These are phyloP conservation scores for Brachionus rubens DNA, from an alignment of 1,140 invertebrate species.

Conservation along the genomic window DNA sequence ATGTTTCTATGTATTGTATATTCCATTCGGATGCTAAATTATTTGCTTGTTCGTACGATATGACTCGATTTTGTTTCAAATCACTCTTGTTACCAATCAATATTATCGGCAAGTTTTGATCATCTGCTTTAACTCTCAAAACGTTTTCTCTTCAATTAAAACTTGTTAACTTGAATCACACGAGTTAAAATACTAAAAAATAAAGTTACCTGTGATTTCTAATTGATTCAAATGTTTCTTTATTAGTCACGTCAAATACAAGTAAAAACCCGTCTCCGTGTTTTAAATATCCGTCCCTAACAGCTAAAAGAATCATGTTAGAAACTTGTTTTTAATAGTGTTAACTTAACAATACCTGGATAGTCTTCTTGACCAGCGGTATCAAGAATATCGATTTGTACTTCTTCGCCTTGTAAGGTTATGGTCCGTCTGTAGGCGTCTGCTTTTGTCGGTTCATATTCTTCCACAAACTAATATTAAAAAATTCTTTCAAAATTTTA, in stretches of 20 bases:
- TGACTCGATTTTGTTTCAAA: constrained; percentile 83
- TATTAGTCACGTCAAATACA: constrained; percentile 98
- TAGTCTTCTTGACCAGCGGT: constrained; percentile 99
- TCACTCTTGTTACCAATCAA: constrained; percentile 98
- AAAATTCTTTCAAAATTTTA: not conserved
- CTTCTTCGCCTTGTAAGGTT: constrained; percentile 81
- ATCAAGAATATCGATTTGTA: constrained; percentile 98
- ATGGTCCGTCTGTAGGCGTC: constrained; percentile 97
- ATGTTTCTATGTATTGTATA: constrained; percentile 97
- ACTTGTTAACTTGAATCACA: not conserved
- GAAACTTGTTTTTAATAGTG: not conserved
- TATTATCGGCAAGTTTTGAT: constrained; percentile 87
- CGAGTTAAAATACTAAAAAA: no score
- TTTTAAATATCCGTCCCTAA: constrained; percentile 94
- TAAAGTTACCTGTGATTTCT: constrained; percentile 6
- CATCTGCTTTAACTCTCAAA: constrained; percentile 94
- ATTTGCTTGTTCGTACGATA: constrained; percentile 81
- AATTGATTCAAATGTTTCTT: constrained; percentile 95
- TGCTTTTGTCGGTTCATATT: constrained; percentile 99
- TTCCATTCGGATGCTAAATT: constrained; percentile 84
- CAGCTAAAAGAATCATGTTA: constrained; percentile 49
- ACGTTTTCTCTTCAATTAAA: constrained; percentile 79
- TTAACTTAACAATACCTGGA: constrained; percentile 62
- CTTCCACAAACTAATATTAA: constrained; percentile 83
- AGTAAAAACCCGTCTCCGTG: constrained; percentile 99